Evolutionary conservation across 30 jellyfish, hydroid and myxozoan species (phyloP).

Genomic region (Cassiopea andromeda): DNA sequence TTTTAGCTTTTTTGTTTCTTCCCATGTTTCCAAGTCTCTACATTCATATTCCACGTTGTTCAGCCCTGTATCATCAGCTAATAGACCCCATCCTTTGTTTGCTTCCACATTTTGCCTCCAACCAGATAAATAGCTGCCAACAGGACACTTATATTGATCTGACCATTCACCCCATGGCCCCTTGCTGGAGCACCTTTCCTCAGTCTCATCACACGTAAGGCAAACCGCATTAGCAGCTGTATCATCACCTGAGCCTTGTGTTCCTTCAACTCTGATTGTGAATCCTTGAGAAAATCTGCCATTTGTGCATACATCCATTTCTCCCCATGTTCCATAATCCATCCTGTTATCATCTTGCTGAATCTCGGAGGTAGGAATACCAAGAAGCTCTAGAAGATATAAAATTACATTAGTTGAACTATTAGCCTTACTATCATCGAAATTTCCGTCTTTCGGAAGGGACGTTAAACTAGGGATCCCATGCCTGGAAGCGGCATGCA

Average conservation of each 20-base stretch:
- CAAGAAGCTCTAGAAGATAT: constrained; percentile 13
- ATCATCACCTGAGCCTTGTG: constrained; percentile 10
- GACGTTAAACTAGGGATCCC: no score
- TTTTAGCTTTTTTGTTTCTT: background rate
- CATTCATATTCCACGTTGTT: constrained; percentile 51
- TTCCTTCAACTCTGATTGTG: constrained; percentile 1
- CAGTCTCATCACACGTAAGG: background rate
- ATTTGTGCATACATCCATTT: constrained; percentile 36
- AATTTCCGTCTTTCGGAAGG: no score
- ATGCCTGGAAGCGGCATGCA: no score
- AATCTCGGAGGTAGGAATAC: background rate
- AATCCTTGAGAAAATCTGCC: constrained; percentile 35
- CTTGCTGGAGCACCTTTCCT: constrained; percentile 18
- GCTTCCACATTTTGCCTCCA: constrained; percentile 63
- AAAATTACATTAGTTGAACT: no score
- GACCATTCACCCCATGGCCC: constrained; percentile 53
- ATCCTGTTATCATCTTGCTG: background rate
- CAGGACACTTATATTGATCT: background rate
- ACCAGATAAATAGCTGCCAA: constrained; percentile 31
- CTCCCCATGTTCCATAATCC: constrained; percentile 51
- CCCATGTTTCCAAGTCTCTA: constrained; percentile 20
- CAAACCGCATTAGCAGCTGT: constrained; percentile 50
- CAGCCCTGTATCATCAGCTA: constrained; percentile 38
- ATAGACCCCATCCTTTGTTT: constrained; percentile 15
- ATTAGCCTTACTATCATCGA: no score